A percentile compares a stretch with the other conserved stretches of the same genome.
These are phyloP conservation scores for Novumbra hubbsi DNA, from an alignment of 2,797 vertebrate genomes.

Conservation along the genomic window DNA sequence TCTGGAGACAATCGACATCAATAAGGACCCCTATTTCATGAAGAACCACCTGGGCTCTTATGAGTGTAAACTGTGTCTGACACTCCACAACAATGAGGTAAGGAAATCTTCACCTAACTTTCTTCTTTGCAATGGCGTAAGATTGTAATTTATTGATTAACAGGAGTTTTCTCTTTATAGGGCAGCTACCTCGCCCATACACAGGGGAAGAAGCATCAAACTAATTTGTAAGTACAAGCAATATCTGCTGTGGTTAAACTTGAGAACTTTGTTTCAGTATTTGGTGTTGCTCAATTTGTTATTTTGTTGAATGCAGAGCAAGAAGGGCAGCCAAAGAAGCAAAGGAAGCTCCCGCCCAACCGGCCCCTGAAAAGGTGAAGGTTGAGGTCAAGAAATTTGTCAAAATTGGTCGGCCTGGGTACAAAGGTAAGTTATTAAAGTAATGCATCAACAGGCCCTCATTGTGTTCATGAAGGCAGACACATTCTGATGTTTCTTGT, in stretches of 20 bases:
- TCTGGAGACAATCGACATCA: slow-evolving; percentile 96
- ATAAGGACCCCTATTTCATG: slow-evolving; percentile 99
- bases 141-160: not conserved
- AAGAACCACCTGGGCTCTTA: slow-evolving; percentile 98
- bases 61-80: slow-evolving; percentile 96
- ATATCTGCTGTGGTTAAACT: not conserved
- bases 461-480: too few species aligned
- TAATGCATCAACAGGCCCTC: not conserved
- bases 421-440: slow-evolving; percentile 81
- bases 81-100: slow-evolving; percentile 98
- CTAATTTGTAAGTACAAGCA: slow-evolving; percentile 88
- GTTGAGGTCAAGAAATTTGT: slow-evolving; percentile 99
- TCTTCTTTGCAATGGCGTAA: not conserved
- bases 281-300: not conserved
- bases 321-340: slow-evolving; percentile 95
- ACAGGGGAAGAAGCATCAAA: slow-evolving; percentile 98
- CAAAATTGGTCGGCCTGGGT: slow-evolving; percentile 95
- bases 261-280: not conserved
- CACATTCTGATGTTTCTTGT: too few species aligned
- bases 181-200: slow-evolving; percentile 97
- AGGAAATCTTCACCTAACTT: not conserved
- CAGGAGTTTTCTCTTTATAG: slow-evolving; percentile 61
- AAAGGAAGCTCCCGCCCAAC: slow-evolving; percentile 95
- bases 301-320: slow-evolving; percentile 72
- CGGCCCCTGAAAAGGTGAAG: slow-evolving; percentile 95